phyloP scores from a whole-genome alignment of 2,888 invertebrate species.

The Platerodrilus igneus region DNA sequence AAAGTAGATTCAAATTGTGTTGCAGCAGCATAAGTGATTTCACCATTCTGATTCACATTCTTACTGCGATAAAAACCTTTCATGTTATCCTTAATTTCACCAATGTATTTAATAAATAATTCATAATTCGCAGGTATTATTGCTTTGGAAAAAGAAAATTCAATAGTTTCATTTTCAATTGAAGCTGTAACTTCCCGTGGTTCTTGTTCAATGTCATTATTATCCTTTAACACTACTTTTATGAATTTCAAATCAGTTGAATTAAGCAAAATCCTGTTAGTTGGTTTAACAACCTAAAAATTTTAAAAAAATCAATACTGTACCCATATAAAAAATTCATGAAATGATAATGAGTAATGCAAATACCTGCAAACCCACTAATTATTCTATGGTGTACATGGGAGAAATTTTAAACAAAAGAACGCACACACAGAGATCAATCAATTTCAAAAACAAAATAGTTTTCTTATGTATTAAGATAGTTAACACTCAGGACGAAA shows the following conservation, averaged over 20 bases:
- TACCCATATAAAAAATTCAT: too few species aligned
- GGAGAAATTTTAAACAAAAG: too few species aligned
- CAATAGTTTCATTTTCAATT: slow-evolving; percentile 62
- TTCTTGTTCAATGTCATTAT: slow-evolving; percentile 42
- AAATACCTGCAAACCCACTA: too few species aligned
- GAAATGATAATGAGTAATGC: too few species aligned
- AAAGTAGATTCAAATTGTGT: slow-evolving; percentile 86
- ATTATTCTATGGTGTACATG: too few species aligned
- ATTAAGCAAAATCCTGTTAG: slow-evolving; percentile 68
- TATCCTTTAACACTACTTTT: slow-evolving; percentile 53
- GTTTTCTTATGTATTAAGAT: too few species aligned
- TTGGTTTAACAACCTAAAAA: slow-evolving; percentile 60
- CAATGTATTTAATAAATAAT: slow-evolving; percentile 68
- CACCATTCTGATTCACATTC: slow-evolving; percentile 66
- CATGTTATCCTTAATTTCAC: slow-evolving; percentile 85
- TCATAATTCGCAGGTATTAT: slow-evolving; percentile 55
- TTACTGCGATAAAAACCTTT: slow-evolving; percentile 83
- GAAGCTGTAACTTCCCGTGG: slow-evolving; percentile 44
- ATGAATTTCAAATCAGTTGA: slow-evolving; percentile 68
- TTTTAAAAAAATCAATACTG: slow-evolving; percentile 21
- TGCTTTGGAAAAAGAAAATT: slow-evolving; percentile 58
- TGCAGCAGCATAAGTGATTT: too few species aligned
- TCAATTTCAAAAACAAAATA: too few species aligned
- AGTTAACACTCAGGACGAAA: too few species aligned
- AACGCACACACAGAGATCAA: too few species aligned